These are phyloP conservation scores for Rhopilema esculentum DNA, from an alignment of 30 jellyfish, hydroid and myxozoan genomes.

Conservation along the genomic window DNA sequence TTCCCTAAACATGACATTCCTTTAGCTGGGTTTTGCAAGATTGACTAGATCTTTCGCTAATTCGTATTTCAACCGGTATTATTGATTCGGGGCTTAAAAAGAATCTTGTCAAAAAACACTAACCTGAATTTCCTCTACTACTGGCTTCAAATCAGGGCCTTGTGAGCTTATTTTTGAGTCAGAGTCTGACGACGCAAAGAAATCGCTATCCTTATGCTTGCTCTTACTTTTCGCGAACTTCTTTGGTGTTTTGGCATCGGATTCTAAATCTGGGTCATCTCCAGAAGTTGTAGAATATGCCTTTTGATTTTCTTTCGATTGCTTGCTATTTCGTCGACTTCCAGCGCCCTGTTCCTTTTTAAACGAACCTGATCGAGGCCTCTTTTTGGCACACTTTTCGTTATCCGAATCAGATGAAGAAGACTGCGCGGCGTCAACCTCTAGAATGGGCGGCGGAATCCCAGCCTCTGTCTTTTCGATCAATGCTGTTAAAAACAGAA, in stretches of 20 bases:
- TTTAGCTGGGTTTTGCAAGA: neutral
- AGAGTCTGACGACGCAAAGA: conserved; percentile 83
- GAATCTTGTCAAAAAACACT: too few species aligned
- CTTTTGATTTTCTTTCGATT: conserved; percentile 20
- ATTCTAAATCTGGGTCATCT: conserved; percentile 73
- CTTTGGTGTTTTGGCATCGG: conserved; percentile 68
- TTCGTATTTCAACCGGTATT: neutral
- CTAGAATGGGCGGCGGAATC: conserved; percentile 27
- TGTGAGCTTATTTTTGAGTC: conserved; percentile 28
- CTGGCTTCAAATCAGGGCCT: conserved; percentile 27
- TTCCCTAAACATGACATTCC: neutral
- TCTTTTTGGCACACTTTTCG: conserved; percentile 32
- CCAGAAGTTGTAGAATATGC: conserved; percentile 60
- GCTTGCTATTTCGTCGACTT: conserved; percentile 56
- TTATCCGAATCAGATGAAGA: conserved; percentile 73
- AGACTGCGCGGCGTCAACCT: conserved; percentile 46
- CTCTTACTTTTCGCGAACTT: conserved; percentile 8
- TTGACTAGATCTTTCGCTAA: neutral
- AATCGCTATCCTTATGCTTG: conserved; percentile 85
- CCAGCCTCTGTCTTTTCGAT: conserved; percentile 3
- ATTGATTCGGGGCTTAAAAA: too few species aligned
- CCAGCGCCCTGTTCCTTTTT: conserved; percentile 39
- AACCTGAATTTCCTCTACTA: conserved; percentile 64
- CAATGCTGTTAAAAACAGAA: neutral
- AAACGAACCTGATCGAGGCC: conserved; percentile 58